Base-by-base conservation (phyloP, 2,888 invertebrate species). In the Drosophila kuntzei region DNA sequence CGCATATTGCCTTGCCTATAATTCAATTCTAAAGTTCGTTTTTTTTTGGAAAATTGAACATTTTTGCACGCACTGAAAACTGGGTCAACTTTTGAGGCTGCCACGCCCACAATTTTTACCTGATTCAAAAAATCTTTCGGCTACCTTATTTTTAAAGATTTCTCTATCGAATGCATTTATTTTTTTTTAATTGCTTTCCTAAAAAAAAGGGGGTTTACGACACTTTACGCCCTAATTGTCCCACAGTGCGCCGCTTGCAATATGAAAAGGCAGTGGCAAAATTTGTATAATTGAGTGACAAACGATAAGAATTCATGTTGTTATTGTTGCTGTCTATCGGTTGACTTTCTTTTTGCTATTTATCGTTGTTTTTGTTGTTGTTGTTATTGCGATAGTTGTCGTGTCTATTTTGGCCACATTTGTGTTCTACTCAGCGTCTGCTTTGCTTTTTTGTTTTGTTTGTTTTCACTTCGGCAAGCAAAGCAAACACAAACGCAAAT, bases 211-310 rank as follows among this genome's bases (percentile, higher is more conserved):
- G n/a, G n/a, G n/a, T n/a, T n/a, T n/a, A n/a, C n/a, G n/a, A n/a
- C n/a, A n/a, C n/a, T n/a, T n/a, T n/a, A n/a, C n/a, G n/a, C n/a
- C n/a, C n/a, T n/a, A n/a, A n/a, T n/a, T n/a, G n/a, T n/a, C n/a
- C n/a, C n/a, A n/a, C n/a, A n/a, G 51, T 41, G n/a, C n/a, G n/a
- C n/a, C 43, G 55, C n/a, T 29, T 76, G 78, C 74, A 74, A 9
- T 50, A 60, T 44, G 25, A 55, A 59, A 67, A 57, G 74, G 79
- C 67, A 74, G 67, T 54, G 54, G 68, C 61, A 74, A 79, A 74
- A 70, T 83, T 87, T 71, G 67, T 87, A 80, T 76, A 87, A 87
- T 83, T 83, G 77, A 80, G 68, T 69, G 85, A 66, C 73, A 87
- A 62, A 80, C 85, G 87, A 80, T 80, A 80, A 81, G 82, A 80